These are phyloP conservation scores for Lycophotia porphyrea DNA, from an alignment of 2,888 invertebrate species.

Conservation along the genomic window DNA sequence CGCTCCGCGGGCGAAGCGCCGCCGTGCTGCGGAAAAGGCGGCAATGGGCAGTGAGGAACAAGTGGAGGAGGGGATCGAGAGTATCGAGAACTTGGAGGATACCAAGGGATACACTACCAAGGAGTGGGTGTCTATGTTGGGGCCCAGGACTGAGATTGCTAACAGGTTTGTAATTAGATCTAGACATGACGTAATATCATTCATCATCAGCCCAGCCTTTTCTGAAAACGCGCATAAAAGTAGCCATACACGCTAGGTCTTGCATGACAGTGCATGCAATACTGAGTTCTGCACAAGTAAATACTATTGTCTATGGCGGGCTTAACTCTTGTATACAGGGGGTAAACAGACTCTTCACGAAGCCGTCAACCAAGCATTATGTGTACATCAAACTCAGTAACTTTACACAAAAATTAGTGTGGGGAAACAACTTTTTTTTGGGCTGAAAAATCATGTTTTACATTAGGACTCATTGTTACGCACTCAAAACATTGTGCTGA, in stretches of 20 bases:
- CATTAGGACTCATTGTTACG: too few species aligned
- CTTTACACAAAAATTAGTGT: too few species aligned
- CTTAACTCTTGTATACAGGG: too few species aligned
- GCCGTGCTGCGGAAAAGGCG: constrained; percentile 96
- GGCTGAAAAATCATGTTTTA: too few species aligned
- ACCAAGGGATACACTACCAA: constrained; percentile 98
- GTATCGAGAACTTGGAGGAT: constrained; percentile 99
- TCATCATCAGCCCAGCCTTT: background rate
- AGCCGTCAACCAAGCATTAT: too few species aligned
- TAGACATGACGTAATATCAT: background rate
- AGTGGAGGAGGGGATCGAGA: constrained; percentile 95
- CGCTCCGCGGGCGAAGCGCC: constrained; percentile 92
- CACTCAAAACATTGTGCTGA: too few species aligned
- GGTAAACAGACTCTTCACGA: too few species aligned
- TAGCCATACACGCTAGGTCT: background rate
- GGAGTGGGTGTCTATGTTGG: constrained; percentile 99
- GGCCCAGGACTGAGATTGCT: constrained; percentile 98
- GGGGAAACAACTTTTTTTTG: too few species aligned
- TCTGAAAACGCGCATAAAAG: too few species aligned
- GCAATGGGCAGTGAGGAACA: constrained; percentile 95
- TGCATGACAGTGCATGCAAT: background rate
- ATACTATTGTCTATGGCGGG: too few species aligned
- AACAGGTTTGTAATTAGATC: constrained; percentile 90
- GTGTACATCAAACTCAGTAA: too few species aligned
- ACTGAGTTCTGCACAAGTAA: background rate